Conservation (phyloP, 2,797 vertebrate genomes). For the Choloepus didactylus region DNA sequence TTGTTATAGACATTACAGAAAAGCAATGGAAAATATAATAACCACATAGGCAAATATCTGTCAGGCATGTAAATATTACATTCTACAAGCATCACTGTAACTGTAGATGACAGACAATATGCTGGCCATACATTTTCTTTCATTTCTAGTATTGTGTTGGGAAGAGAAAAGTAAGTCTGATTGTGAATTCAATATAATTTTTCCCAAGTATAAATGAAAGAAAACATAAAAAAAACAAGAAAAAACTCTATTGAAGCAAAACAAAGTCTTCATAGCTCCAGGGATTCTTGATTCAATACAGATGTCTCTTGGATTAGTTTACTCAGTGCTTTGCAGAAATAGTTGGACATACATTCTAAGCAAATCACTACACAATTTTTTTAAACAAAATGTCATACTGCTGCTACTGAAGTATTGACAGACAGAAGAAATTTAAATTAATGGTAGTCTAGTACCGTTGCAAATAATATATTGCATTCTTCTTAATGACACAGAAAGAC, state of each 20-base stretch:
- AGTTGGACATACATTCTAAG: background rate
- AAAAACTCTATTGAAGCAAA: conserved; percentile 44
- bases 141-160: background rate
- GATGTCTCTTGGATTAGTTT: background rate
- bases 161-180: conserved; percentile 50
- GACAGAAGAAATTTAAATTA: background rate
- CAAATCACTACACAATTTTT: background rate
- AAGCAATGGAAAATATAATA: conserved; percentile 60
- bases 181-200: background rate
- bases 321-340: background rate
- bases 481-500: background rate
- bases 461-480: background rate
- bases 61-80: background rate
- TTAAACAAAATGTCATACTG: background rate
- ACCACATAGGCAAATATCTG: conserved; percentile 10
- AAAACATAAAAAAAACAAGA: background rate
- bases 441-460: background rate
- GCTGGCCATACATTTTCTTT: conserved; percentile 7
- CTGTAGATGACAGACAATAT: background rate
- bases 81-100: background rate
- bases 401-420: background rate
- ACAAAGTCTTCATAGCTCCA: background rate
- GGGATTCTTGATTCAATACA: conserved; percentile 18
- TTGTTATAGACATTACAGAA: conserved; percentile 1
- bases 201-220: background rate